These are phyloP conservation scores for Plecotus auritus DNA, from an alignment of 2,113 vertebrate species.

Conservation along the genomic window DNA sequence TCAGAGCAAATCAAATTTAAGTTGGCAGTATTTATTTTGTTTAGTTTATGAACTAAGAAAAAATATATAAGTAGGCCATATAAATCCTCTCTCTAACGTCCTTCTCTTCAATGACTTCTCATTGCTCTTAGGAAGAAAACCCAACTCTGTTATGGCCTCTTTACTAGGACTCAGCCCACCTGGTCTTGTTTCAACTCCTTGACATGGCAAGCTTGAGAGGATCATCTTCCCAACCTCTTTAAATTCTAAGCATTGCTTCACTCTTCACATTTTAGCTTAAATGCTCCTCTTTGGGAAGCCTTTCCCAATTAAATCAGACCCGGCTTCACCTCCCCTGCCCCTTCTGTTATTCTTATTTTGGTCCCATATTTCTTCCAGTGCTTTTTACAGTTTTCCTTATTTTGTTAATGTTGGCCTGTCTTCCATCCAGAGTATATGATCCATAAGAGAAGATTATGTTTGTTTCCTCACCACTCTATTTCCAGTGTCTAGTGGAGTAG, in stretches of 20 bases:
- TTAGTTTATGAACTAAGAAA: constrained; percentile 31
- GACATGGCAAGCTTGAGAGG: neutral
- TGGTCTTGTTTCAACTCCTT: neutral
- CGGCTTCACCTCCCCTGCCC: accelerated
- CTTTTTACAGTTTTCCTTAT: neutral
- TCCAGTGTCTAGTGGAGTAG: neutral
- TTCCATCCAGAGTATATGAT: neutral
- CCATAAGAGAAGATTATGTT: neutral
- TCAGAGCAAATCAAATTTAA: constrained; percentile 36
- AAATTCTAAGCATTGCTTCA: neutral
- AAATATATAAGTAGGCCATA: neutral
- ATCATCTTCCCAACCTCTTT: neutral
- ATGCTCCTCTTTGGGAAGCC: neutral
- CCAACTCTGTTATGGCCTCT: neutral
- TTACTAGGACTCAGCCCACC: neutral
- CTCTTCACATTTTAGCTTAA: neutral
- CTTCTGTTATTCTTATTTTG: neutral
- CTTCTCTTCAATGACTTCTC: neutral
- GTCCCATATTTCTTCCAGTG: neutral
- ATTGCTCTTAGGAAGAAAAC: neutral
- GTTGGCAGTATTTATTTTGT: neutral
- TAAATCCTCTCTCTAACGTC: neutral
- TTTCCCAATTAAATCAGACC: neutral
- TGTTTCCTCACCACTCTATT: neutral
- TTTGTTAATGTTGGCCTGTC: neutral